Base-by-base conservation (phyloP, 2,113 vertebrate genomes). In the Crotalus viridis region DNA sequence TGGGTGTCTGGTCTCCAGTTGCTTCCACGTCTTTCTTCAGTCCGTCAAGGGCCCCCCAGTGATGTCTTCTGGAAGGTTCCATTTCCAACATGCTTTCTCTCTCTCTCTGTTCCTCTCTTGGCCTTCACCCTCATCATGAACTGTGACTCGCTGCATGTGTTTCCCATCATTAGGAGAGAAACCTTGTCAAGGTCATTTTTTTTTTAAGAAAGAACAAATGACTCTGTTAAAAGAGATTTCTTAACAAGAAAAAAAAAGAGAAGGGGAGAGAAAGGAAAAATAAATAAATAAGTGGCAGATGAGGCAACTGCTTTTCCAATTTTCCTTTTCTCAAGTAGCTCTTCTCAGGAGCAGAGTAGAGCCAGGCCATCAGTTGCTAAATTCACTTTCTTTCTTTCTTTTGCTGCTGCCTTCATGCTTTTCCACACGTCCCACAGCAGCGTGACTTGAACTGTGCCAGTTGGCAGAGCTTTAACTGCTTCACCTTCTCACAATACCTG, bases 401-500 rank as follows among this genome's bases (percentile, higher is more conserved):
- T 89, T 10, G 12, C 28, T 91, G 93, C 0, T 1, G 57, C 96
- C 96, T 97, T 99, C 98, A 99, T 90, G 97, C 98, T 97, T 98
- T 98, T 94, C 96, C 97, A 94, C 99, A 99, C 89, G 99, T 99
- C 90, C 98, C 98, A 95, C 99, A 99, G 97, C 99, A 99, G 93
- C 99, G 99, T 90, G 97, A 98, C 96, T 98, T 98, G 96, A 99
- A 99, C 96, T 99, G 99, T 89, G 98, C 97, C 92, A 99, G 98
- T 2, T 98, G 98, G 96, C 99, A 99, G 92, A 99, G 98, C 92
- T 99, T 98, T 95, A 99, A 98, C 96, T 99, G 98, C 93, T 98
- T 98, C 56, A 99, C 99, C 96, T 99, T 99, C 97, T 99, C 99
- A 93, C 99, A 99, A 97, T 99, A 99, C 95, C 98, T 97, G 54